These are phyloP conservation scores for Ditula angustiorana DNA, from an alignment of 2,888 invertebrate species.

Conservation along the genomic window DNA sequence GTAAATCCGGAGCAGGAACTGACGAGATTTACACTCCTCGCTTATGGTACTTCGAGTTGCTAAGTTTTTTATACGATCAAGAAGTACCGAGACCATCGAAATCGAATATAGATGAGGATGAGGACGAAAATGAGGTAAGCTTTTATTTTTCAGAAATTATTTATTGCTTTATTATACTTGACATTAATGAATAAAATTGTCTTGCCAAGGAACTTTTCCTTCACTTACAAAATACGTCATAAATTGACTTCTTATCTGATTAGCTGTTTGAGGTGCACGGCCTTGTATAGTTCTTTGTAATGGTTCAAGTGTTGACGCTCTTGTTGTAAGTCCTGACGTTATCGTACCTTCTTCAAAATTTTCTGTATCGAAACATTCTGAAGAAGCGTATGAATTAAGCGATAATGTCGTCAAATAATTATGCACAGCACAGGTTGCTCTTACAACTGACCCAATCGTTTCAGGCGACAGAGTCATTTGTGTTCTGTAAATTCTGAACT, in stretches of 20 bases:
- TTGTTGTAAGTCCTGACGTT: constrained; percentile 28
- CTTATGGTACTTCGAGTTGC: constrained; percentile 12
- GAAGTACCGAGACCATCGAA: constrained; percentile 9
- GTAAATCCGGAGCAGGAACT: constrained; percentile 18
- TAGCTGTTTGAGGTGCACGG: constrained; percentile 16
- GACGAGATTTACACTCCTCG: not conserved
- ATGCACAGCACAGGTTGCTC: constrained; percentile 33
- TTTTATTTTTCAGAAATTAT: constrained; percentile 16
- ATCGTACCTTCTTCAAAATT: constrained; percentile 19
- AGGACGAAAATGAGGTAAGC: constrained; percentile 2
- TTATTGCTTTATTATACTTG: constrained; percentile 7
- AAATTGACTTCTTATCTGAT: constrained; percentile 29
- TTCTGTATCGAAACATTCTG: constrained; percentile 19
- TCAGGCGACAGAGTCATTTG: constrained; percentile 20
- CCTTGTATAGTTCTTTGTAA: constrained; percentile 31
- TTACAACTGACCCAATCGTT: constrained; percentile 31
- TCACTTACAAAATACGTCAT: constrained; percentile 30
- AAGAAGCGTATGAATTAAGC: constrained; percentile 12
- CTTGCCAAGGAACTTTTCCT: constrained; percentile 33
- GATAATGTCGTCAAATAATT: constrained; percentile 26
- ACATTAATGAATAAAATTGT: constrained; percentile 29
- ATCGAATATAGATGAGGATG: constrained; percentile 18
- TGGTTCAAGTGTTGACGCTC: constrained; percentile 35
- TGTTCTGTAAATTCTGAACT: constrained; percentile 31
- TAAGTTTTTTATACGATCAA: constrained; percentile 20